Evolutionary conservation across 2,113 vertebrate species (phyloP).

Genomic region (Nothoprocta perdicaria): DNA sequence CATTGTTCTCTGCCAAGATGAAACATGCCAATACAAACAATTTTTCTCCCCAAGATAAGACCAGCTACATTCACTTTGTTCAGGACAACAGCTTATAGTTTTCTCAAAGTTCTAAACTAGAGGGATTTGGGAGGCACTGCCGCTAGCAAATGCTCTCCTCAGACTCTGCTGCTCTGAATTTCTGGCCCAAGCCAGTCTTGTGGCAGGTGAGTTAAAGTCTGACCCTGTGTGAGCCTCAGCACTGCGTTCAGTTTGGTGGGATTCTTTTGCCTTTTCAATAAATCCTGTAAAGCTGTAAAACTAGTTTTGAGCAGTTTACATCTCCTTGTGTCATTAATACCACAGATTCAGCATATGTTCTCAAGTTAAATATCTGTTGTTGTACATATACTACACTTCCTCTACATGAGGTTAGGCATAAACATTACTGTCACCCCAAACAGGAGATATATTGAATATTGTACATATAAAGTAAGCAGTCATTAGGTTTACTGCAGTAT

Average conservation of each 20-base stretch:
- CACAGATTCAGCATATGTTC: fast-evolving
- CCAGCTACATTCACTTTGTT: constrained; percentile 13
- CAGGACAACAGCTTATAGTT: constrained; percentile 32
- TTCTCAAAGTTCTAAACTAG: neutral
- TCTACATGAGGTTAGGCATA: neutral
- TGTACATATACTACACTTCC: neutral
- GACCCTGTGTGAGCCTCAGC: neutral
- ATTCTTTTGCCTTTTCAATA: neutral
- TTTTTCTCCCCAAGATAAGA: neutral
- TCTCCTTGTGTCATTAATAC: neutral
- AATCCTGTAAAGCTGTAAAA: neutral
- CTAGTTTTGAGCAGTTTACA: neutral
- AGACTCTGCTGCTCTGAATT: neutral
- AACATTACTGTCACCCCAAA: neutral
- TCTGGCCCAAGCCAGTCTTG: neutral
- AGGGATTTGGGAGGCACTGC: neutral
- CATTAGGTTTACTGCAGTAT: neutral
- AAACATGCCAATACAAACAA: neutral
- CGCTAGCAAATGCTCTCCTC: neutral
- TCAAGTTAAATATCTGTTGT: neutral
- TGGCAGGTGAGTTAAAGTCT: neutral
- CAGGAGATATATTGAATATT: neutral
- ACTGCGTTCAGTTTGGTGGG: neutral
- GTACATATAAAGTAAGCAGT: neutral
- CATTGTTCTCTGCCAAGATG: neutral